phyloP scores from a whole-genome alignment of 2,888 invertebrate species.

The Scotopteryx bipunctaria region DNA sequence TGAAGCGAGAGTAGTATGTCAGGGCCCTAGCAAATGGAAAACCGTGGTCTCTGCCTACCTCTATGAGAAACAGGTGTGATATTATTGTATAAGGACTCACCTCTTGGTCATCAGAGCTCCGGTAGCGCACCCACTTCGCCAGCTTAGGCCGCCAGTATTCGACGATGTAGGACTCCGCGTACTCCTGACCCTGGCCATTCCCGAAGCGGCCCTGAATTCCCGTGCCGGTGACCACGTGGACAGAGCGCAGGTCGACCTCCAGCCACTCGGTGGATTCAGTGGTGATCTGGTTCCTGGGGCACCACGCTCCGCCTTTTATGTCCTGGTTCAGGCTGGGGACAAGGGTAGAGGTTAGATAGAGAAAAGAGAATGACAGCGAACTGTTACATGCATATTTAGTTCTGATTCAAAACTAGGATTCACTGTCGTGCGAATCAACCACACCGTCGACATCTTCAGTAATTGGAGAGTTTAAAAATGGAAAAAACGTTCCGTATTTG shows the following conservation, averaged over 20 bases:
- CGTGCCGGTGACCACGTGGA: conserved; percentile 92
- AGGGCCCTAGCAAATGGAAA: too few relatives aligned
- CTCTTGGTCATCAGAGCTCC: conserved; percentile 89
- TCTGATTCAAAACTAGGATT: too few relatives aligned
- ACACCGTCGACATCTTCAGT: too few relatives aligned
- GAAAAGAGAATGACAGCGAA: too few relatives aligned
- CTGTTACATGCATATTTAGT: too few relatives aligned
- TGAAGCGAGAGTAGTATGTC: too few relatives aligned
- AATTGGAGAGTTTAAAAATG: too few relatives aligned
- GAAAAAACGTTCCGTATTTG: too few relatives aligned
- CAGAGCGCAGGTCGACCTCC: conserved; percentile 90
- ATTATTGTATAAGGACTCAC: conserved; percentile 81
- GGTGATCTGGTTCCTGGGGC: conserved; percentile 91
- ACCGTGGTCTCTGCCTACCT: too few relatives aligned
- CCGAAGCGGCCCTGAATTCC: conserved; percentile 95
- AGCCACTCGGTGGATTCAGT: conserved; percentile 90
- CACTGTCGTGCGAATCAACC: too few relatives aligned
- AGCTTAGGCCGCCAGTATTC: conserved; percentile 93
- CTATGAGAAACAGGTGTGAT: neutral
- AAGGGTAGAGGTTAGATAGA: neutral
- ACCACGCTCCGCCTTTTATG: conserved; percentile 95
- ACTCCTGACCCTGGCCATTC: conserved; percentile 95
- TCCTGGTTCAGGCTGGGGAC: conserved; percentile 90
- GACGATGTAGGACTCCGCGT: conserved; percentile 90
- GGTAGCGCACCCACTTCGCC: conserved; percentile 92